A percentile compares a stretch with the other conserved stretches of the same genome.
phyloP scores from a whole-genome alignment of 1,140 invertebrate genomes.

The Drosophila neocordata region DNA sequence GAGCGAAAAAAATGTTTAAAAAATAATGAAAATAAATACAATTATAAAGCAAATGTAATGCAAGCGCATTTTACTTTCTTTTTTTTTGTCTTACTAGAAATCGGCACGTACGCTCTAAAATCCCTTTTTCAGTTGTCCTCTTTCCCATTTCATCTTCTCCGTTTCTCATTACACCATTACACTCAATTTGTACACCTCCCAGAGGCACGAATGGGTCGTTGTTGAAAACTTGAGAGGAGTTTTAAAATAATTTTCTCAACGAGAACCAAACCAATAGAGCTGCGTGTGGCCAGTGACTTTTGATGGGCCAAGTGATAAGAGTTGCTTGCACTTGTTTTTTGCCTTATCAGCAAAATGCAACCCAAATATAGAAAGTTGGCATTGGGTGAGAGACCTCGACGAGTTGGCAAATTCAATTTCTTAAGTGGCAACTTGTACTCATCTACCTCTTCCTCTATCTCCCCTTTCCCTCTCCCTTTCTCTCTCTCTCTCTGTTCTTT shows the following conservation, averaged over 20 bases:
- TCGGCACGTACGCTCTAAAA: conserved; percentile 40
- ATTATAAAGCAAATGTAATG: conserved; percentile 53
- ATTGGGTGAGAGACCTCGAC: conserved; percentile 42
- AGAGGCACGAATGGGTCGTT: conserved; percentile 18
- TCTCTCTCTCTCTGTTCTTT: not conserved
- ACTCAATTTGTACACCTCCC: not conserved
- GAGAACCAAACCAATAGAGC: not conserved
- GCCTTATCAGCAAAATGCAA: conserved; percentile 73
- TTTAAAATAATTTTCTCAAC: conserved; percentile 66
- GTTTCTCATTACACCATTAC: not conserved
- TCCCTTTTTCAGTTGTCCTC: conserved; percentile 25
- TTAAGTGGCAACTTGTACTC: conserved; percentile 1
- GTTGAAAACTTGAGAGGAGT: conserved; percentile 64
- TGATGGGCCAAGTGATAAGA: conserved; percentile 50
- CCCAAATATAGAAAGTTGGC: conserved; percentile 48
- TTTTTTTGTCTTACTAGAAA: conserved; percentile 32
- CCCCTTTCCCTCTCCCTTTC: not conserved
- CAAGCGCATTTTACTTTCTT: conserved; percentile 47
- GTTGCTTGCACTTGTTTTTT: conserved; percentile 22
- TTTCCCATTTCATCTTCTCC: too few relatives aligned
- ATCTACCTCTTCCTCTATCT: not conserved
- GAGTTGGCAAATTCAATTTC: conserved; percentile 42
- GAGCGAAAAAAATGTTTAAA: conserved; percentile 28
- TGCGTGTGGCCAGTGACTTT: conserved; percentile 59
- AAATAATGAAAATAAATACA: conserved; percentile 75